A percentile compares a stretch with the other conserved stretches of the same genome.
Conservation (phyloP, 2,888 invertebrate genomes). For the Entomobrya proxima region DNA sequence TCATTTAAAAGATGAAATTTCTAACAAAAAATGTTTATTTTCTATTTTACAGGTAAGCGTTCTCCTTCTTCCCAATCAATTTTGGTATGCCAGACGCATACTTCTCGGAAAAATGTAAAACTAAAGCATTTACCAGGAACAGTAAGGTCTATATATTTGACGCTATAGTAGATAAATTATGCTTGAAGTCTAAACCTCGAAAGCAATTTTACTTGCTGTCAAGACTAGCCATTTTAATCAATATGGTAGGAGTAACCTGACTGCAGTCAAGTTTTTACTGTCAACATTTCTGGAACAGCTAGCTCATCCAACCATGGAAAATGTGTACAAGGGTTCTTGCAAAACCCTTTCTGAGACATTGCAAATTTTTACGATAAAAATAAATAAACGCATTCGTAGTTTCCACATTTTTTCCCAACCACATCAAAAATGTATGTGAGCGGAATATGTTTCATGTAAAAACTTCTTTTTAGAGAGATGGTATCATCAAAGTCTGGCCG, state of each 20-base stretch:
- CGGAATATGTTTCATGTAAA: neutral
- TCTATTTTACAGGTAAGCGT: neutral
- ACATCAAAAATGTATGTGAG: slow-evolving; percentile 10
- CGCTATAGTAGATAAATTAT: neutral
- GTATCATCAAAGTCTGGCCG: neutral
- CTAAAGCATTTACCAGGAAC: neutral
- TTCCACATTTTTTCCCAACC: neutral
- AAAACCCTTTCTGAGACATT: no score
- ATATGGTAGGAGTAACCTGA: neutral
- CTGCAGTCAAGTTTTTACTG: neutral
- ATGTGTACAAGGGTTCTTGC: no score
- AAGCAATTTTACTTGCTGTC: neutral
- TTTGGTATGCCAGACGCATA: neutral
- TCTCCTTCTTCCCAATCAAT: neutral
- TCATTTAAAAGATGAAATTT: no score
- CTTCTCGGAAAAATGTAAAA: neutral
- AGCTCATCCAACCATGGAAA: neutral
- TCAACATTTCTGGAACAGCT: neutral
- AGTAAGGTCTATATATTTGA: neutral
- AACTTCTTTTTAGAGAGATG: neutral
- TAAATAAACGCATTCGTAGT: neutral
- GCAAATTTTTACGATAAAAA: neutral
- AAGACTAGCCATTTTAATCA: neutral
- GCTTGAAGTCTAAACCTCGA: neutral
- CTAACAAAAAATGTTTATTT: no score